Evolutionary conservation across 2,888 invertebrate species (phyloP).

Genomic region (Lithophane socia): DNA sequence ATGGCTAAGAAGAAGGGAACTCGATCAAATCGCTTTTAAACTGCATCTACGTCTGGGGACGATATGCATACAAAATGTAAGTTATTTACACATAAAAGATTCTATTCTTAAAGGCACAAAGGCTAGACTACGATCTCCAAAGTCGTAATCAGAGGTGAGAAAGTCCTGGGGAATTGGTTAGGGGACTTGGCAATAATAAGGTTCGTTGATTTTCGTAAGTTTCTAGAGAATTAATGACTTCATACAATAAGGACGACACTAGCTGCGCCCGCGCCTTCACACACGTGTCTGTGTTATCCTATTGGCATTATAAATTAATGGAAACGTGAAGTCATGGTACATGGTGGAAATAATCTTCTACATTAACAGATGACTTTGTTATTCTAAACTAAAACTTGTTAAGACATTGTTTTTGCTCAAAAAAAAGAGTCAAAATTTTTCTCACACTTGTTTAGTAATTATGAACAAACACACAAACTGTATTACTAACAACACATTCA

Average conservation of each 20-base stretch:
- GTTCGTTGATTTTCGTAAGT: too few relatives aligned
- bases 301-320: neutral
- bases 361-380: neutral
- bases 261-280: too few relatives aligned
- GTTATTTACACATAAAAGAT: conserved; percentile 46
- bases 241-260: neutral
- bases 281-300: neutral
- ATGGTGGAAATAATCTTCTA: neutral
- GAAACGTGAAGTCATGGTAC: neutral
- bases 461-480: neutral
- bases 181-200: conserved; percentile 9
- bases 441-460: neutral
- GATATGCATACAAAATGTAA: conserved; percentile 52
- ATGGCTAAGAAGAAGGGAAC: conserved; percentile 42
- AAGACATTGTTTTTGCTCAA: neutral
- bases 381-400: neutral
- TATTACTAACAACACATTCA: neutral
- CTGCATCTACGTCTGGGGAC: conserved; percentile 36
- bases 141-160: conserved; percentile 9
- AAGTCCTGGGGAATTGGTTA: conserved; percentile 13
- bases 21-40: conserved; percentile 63
- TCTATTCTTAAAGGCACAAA: conserved; percentile 6
- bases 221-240: too few relatives aligned
- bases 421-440: neutral
- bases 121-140: neutral